Base-by-base conservation (phyloP, 2,797 vertebrate species). In the Pachyuromys duprasi region DNA sequence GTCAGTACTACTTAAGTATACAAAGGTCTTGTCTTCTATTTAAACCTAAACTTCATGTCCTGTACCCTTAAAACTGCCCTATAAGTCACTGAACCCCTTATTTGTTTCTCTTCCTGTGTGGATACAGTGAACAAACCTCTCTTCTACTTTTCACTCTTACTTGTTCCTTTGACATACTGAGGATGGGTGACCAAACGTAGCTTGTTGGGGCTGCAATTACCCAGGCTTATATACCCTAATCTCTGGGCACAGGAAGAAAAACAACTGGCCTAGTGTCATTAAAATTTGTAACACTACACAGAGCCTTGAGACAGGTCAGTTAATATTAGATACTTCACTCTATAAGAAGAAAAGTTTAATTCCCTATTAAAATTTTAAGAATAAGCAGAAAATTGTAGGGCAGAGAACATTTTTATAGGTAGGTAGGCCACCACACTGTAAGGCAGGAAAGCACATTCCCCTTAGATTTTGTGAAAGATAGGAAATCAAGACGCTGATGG, bases 391-490 rank as follows among this genome's bases (percentile, higher is more conserved):
- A 92, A 74, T 81, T 36, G 65, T 63, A 83, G n/a, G 20, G 24
- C 4, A 92, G 53, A 84, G 80, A 72, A 90, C 49, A 89, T 11
- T 82, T 92, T 92, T 92, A 88, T 67, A 81, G 42, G 17, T 36
- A 93, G 78, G 7, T 28, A 92, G 53, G 31, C 67, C 45, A 84
- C n/a, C 78, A 24, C 89, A 95, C 39, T 90, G 14, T 89, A 92
- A 93, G 45, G 87, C 28, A 33, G 33, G 39, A 93, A 93, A 60
- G 57, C 76, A 96, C 94, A 75, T 72, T 92, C 89, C 80, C 57
- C 94, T 95, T 89, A 92, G 45, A 89, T 26, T 26, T 70, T 74
- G 62, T 89, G 42, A 45, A 60, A 49, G 36, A 84, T 8, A 83
- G 22, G 7, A 26, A 92, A 17, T 76, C 26, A 95, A 75, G 57